A percentile compares a stretch with the other conserved stretches of the same genome.
These are phyloP conservation scores for Poecilia latipinna DNA, from an alignment of 2,113 vertebrate species.

Conservation along the genomic window DNA sequence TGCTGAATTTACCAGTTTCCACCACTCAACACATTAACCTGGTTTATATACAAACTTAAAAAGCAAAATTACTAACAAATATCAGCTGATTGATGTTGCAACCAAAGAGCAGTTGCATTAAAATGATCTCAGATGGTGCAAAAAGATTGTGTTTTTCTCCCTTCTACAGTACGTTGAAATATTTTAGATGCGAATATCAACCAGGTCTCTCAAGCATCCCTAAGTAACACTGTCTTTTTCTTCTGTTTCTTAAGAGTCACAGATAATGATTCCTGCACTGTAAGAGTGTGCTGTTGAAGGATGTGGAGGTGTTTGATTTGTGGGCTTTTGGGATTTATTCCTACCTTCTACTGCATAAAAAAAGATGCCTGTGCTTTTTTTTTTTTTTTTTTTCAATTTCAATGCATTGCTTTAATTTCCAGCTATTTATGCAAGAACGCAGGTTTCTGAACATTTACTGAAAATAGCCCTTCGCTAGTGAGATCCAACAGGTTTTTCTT, in stretches of 20 bases:
- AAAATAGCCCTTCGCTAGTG: not conserved
- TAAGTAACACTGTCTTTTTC: constrained; percentile 2
- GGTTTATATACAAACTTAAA: too few species aligned
- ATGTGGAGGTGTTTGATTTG: constrained; percentile 27
- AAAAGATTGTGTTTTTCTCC: not conserved
- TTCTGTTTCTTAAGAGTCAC: constrained; percentile 11
- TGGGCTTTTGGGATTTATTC: constrained; percentile 2
- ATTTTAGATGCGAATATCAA: constrained; percentile 12
- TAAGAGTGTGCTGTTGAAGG: not conserved
- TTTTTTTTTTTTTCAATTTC: not conserved
- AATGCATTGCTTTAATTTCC: not conserved
- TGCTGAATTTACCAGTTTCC: too few species aligned
- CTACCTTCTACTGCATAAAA: constrained; percentile 12
- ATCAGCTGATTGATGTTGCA: too few species aligned
- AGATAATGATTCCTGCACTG: constrained; percentile 9
- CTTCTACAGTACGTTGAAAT: not conserved
- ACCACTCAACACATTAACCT: too few species aligned
- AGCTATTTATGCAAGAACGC: not conserved
- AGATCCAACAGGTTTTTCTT: not conserved
- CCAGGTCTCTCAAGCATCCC: constrained; percentile 13
- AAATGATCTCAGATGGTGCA: too few species aligned
- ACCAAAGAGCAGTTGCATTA: too few species aligned
- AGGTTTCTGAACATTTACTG: not conserved
- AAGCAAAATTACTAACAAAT: too few species aligned
- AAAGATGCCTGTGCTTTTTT: not conserved